Evolutionary conservation across 2,888 invertebrate genomes (phyloP).

Genomic region (Drosophila acutilabella): DNA sequence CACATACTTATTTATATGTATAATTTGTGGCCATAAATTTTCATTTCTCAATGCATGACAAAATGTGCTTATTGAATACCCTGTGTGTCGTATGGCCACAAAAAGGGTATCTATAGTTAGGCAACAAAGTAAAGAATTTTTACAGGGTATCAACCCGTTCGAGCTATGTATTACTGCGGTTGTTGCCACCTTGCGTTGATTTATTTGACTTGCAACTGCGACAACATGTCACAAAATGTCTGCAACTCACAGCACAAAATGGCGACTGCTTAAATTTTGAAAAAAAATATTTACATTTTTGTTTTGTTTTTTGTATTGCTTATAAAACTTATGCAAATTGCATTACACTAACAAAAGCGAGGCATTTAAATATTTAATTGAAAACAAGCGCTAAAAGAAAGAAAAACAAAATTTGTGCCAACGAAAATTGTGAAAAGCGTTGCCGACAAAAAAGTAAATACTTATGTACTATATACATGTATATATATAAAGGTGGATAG

Average conservation of each 20-base stretch:
- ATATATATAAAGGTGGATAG: constrained; percentile 12
- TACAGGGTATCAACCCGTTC: constrained; percentile 3
- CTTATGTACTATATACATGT: constrained; percentile 26
- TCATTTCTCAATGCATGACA: constrained; percentile 73
- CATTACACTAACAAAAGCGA: constrained; percentile 33
- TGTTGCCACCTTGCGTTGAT: constrained; percentile 53
- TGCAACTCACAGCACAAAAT: constrained; percentile 45
- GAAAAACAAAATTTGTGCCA: constrained; percentile 51
- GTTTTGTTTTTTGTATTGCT: constrained; percentile 26
- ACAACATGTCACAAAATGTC: constrained; percentile 41
- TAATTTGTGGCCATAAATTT: constrained; percentile 56
- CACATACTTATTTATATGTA: constrained; percentile 7
- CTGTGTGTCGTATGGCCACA: not conserved
- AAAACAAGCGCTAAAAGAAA: constrained; percentile 47
- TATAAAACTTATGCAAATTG: constrained; percentile 67
- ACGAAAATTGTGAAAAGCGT: constrained; percentile 59
- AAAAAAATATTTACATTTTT: constrained; percentile 7
- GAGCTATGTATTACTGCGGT: not conserved
- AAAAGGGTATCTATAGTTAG: no score
- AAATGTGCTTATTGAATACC: constrained; percentile 56
- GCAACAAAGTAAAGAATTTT: not conserved
- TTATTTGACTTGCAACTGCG: constrained; percentile 49
- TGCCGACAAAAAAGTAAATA: constrained; percentile 53
- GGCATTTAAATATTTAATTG: constrained; percentile 77
- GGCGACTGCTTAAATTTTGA: constrained; percentile 28